Evolutionary conservation across 2,113 vertebrate species (phyloP).

Genomic region (Dryoscopus gambensis): DNA sequence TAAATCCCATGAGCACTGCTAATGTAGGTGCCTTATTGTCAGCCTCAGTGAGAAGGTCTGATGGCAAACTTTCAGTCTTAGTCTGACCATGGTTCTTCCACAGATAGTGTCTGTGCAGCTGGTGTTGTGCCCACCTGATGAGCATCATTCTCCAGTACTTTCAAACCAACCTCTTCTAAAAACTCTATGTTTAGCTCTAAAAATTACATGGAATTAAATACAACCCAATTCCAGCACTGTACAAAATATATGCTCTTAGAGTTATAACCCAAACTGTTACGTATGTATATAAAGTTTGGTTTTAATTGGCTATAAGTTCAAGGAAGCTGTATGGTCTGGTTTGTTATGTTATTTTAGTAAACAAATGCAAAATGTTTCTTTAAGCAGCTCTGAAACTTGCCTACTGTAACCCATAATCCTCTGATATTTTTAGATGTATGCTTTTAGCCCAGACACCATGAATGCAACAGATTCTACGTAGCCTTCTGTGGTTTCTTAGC

Average conservation of each 20-base stretch:
- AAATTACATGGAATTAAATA: not conserved
- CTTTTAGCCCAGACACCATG: slow-evolving; percentile 10
- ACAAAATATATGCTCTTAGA: not conserved
- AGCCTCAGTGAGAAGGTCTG: not conserved
- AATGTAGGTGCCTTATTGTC: not conserved
- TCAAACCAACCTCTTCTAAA: not conserved
- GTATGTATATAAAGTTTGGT: not conserved
- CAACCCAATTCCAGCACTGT: not conserved
- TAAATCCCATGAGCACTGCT: not conserved
- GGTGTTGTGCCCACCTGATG: not conserved
- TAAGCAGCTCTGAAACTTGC: not conserved
- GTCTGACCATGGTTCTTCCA: not conserved
- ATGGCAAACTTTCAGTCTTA: not conserved
- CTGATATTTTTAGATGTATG: slow-evolving; percentile 39
- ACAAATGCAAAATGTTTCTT: not conserved
- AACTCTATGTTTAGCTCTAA: not conserved
- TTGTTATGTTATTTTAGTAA: slow-evolving; percentile 17
- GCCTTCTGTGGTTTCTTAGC: slow-evolving; percentile 30
- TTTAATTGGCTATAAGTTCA: not conserved
- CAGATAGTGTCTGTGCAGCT: not conserved
- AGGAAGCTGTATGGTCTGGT: not conserved
- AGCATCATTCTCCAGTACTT: not conserved
- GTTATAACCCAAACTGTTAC: not conserved
- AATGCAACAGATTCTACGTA: not conserved
- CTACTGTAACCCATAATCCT: slow-evolving; percentile 37